Conservation (phyloP, 1,140 invertebrate species). For the Brevipalpus yothersi region DNA sequence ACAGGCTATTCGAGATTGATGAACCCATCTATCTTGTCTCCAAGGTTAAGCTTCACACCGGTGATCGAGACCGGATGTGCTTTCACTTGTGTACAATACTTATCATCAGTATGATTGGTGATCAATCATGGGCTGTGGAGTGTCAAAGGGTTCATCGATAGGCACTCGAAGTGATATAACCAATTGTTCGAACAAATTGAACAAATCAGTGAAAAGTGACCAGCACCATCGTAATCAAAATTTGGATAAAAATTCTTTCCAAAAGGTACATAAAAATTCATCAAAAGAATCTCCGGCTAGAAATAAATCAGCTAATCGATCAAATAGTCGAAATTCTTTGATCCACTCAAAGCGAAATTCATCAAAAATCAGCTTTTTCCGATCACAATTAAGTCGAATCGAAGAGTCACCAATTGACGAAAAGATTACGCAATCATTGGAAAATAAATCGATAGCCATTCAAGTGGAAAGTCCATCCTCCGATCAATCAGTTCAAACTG, state of each 20-base stretch:
- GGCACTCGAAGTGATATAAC: not conserved
- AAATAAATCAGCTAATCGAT: not conserved
- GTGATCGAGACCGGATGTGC: too few relatives aligned
- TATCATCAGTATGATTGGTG: too few relatives aligned
- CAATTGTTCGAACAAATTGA: not conserved
- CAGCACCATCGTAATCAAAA: not conserved
- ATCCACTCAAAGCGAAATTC: not conserved
- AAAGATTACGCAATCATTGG: not conserved
- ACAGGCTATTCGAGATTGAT: too few relatives aligned
- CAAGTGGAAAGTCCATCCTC: not conserved
- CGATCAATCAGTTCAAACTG: not conserved
- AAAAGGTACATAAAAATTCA: not conserved
- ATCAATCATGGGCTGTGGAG: not conserved
- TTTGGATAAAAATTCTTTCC: not conserved
- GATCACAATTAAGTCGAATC: not conserved
- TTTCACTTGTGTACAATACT: too few relatives aligned
- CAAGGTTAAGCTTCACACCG: too few relatives aligned
- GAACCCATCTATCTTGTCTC: too few relatives aligned
- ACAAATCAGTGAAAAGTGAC: not conserved
- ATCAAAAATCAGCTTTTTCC: not conserved
- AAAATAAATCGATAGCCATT: not conserved
- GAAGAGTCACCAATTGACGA: not conserved
- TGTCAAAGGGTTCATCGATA: not conserved
- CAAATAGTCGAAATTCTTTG: not conserved
- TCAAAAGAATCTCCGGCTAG: not conserved